Evolutionary conservation across 1,140 invertebrate genomes (phyloP), one percentile per base, ranked within the genome.

Genomic region (Caligus rogercresseyi): DNA sequence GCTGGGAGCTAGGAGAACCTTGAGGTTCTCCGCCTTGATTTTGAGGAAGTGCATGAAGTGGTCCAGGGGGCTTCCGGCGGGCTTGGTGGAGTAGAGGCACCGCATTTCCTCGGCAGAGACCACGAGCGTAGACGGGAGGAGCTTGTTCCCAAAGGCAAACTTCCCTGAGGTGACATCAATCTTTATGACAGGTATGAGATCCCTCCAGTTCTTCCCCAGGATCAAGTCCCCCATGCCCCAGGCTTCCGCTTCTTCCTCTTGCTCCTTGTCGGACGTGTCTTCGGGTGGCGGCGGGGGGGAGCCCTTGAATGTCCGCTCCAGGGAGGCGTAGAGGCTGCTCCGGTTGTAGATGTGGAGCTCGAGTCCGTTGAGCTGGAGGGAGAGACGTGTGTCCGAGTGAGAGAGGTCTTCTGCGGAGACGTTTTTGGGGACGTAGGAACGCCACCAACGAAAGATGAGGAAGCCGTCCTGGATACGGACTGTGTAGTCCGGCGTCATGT

Each of bases 41-140:
- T 93, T 95, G 7, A 89, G 81, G 68, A 94, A 87, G 73, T 98
- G 92, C 88, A 96, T 97, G 66, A 96, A 90, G 73, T 87, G 81
- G 75, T 97, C 93, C 63, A 94, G 79, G 54, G 82, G 83, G 0
- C 89, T 93, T 0, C 88, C 89, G 0, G 91, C 87, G 2, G 89
- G 89, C 73, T 93, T 93, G 3, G 92, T 96, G 43, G 90, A 93
- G 72, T 96, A 96, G 15, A 89, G 83, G 72, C 94, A 83, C 71
- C 95, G 89, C 24, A 87, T 85, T 73, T 97, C 92, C 74, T 97
- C 94, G 54, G 95, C 83, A 63, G 84, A 89, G 2, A 63, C 18
- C 4, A 89, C 88, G 24, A 97, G 75, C 1, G 90, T 94, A 15
- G 89, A 93, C 0, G 94, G 92, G 3, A 96, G 82, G 61, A 95